Base-by-base conservation (phyloP, 2,113 vertebrate genomes). In the Paedocypris sp. region DNA sequence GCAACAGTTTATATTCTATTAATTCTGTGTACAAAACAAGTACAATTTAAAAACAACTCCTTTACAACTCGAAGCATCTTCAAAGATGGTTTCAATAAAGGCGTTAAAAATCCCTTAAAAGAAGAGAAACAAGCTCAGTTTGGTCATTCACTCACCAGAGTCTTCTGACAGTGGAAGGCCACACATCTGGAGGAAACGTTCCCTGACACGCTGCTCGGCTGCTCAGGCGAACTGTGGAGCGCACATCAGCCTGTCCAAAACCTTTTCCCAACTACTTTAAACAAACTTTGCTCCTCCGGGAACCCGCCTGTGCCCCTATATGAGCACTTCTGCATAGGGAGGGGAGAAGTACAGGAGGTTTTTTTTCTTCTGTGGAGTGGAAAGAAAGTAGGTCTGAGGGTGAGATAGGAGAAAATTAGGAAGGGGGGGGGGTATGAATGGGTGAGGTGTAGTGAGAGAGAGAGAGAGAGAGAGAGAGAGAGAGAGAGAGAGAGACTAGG, bases 341-440 rank as follows among this genome's bases (percentile, higher is more conserved):
- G 57, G 70, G 74, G 62, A 60, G 62, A 71, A 60, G 69, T 72
- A 73, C 65, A 83, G 71, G 86, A 85, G 77, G 75, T 76, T 75
- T 80, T 82, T 78, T 82, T 84, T 83, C 78, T 83, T 53, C 74
- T 79, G 67, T 64, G 58, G 75, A 74, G 62, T 68, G 75, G 77
- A 76, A 61, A 78, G 74, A 10, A 26, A 10, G 23, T 20, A 35
- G 3, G 13, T 15, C 25, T 9, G 35, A n/a, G 64, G 69, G 71
- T 57, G 57, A 29, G 23, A 50, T 59, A 54, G 52, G 26, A 32
- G 8, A 6, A 36, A 43, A 22, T 12, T 36, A 8, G 36, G 18
- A 35, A 6, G 75, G 76, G 74, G 62, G 75, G 72, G 20, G 41
- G 15, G 29, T 11, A 10, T 9, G 45, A 22, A 9, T 3, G 36